Base-by-base conservation (phyloP, 2,888 invertebrate genomes). In the Belgica antarctica region DNA sequence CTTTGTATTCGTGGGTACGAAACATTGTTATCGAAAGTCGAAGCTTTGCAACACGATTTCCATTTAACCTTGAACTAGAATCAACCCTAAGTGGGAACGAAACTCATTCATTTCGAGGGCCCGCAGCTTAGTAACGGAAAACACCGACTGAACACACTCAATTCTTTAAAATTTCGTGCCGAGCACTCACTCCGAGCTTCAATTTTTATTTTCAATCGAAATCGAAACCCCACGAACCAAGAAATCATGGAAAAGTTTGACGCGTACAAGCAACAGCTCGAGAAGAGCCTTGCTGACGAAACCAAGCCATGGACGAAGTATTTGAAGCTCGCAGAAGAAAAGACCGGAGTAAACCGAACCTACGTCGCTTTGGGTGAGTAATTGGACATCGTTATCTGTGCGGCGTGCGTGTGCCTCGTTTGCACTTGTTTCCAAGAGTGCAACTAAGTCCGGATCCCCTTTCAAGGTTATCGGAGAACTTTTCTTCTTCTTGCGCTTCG, bases 361-460 rank as follows among this genome's bases (percentile, higher is more conserved):
- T 91, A 92, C 78, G 74, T 93, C 74, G 91, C 90, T 80, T 76
- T 87, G 73, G 92, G 94, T 93, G 82, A 84, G 87, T 78, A 41
- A 41, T 41, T 5, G 15, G 10, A n/a, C n/a, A n/a, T n/a, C n/a
- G n/a, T 5, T 41, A 15, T 15, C 41, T n/a, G n/a, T n/a, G n/a
- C n/a, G n/a, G n/a, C n/a, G n/a, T n/a, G n/a, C n/a, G n/a, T n/a
- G n/a, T n/a, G n/a, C n/a, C n/a, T 31, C 5, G 5, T 31, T 31
- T 31, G 34, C 34, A 31, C 12, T 31, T 31, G 34, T 31, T 31
- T 8, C 12, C 34, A 31, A 8, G 7, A 31, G 5, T 31, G 34
- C 34, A 31, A 31, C n/a, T n/a, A n/a, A n/a, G n/a, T 7, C 17
- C 12, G 52, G 22, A 17, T 17, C n/a, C 3, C 19, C 17, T 19